Evolutionary conservation across 2,797 vertebrate species (phyloP), one percentile per base, ranked within the genome.

Genomic region (Gymnothorax reevesii): DNA sequence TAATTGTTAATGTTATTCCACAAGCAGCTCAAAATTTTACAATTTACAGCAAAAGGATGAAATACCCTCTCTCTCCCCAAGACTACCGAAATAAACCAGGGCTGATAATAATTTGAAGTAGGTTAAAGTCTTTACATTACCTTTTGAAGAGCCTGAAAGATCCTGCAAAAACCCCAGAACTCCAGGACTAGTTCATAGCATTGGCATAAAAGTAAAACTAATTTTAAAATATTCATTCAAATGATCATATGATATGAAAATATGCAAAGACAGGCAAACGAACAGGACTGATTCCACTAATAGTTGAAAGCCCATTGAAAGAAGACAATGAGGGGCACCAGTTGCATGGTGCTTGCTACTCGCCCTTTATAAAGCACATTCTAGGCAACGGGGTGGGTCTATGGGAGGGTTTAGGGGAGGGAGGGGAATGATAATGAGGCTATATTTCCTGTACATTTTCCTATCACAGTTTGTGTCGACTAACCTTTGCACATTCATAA

Each of bases 321-420:
- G 20, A 27, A 42, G 52, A 54, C 12, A 80, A 22, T 2, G 10
- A 42, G 73, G 12, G 33, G 82, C 59, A 83, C 82, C 71, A 80
- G 75, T 60, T 59, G 22, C 54, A 57, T 62, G 82, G 82, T 60
- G 17, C 75, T 54, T n/a, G 13, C 86, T 7, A 77, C 55, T 54
- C 33, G 10, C 60, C 86, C 33, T 87, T 87, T 75, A 73, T 82
- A n/a, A 22, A 71, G 84, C 12, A 15, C 64, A 75, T 27, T 59
- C 57, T 27, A 42, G 12, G 20, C 54, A 60, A 55, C 7, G 52
- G 86, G 86, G 86, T 4, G 86, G 86, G 66, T 27, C 52, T 73
- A 55, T 75, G 25, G 82, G 82, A 84, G 66, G 86, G 57, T 17
- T 75, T n/a, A 62, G 66, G 15, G 33, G 7, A 54, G 25, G 25